These are phyloP conservation scores for Synanthedon vespiformis DNA, from an alignment of 2,888 invertebrate species.

Conservation along the genomic window DNA sequence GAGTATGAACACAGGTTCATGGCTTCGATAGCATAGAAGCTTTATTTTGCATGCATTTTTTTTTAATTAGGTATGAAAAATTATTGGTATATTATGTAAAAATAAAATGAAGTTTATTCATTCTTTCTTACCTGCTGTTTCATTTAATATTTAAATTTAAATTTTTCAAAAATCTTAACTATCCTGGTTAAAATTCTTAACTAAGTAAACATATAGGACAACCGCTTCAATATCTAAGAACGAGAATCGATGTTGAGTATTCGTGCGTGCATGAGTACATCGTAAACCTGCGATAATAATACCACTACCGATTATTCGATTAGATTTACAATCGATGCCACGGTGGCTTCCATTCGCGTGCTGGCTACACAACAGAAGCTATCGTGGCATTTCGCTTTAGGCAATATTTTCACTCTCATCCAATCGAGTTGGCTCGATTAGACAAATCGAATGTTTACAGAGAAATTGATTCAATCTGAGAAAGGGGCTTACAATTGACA, in stretches of 20 bases:
- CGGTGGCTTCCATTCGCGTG: not conserved
- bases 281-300: not conserved
- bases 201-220: no score
- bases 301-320: not conserved
- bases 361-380: constrained; percentile 31
- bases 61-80: no score
- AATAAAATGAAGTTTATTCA: no score
- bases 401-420: constrained; percentile 22
- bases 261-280: constrained; percentile 15
- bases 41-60: no score
- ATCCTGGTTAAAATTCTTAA: no score
- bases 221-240: no score
- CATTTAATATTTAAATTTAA: no score
- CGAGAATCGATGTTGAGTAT: constrained; percentile 12
- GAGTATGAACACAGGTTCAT: no score
- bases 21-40: no score
- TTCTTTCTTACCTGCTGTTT: no score
- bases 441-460: constrained; percentile 22
- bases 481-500: constrained; percentile 30
- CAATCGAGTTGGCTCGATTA: constrained; percentile 10
- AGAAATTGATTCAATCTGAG: constrained; percentile 34
- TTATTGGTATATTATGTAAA: no score
- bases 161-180: no score
- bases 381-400: constrained; percentile 25
- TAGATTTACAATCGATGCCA: not conserved